phyloP scores from a whole-genome alignment of 2,797 vertebrate species.

The Botia almorhae region DNA sequence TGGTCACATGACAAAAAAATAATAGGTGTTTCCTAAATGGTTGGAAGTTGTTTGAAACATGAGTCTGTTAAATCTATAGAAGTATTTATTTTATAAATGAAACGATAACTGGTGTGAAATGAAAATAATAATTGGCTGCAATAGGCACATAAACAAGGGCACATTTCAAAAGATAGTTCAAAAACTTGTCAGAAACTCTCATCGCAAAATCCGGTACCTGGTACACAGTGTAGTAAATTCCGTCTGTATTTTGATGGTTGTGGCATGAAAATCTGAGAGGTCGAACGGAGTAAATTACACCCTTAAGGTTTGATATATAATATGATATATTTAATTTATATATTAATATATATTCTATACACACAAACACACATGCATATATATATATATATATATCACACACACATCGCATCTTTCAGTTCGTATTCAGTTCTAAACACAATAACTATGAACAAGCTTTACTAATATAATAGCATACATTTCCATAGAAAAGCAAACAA shows the following conservation, averaged over 20 bases:
- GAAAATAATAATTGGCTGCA: constrained; percentile 56
- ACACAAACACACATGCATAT: too few relatives aligned
- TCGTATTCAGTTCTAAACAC: too few relatives aligned
- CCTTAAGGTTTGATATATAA: background rate
- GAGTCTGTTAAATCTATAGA: background rate
- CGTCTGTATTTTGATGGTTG: background rate
- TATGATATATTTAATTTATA: background rate
- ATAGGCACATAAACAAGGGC: constrained; percentile 8
- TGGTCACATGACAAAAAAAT: constrained; percentile 35
- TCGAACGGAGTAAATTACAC: background rate
- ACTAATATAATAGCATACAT: background rate
- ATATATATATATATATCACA: too few relatives aligned
- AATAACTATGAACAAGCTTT: background rate
- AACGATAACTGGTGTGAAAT: constrained; percentile 76
- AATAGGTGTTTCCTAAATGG: constrained; percentile 40
- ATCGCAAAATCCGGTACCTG: background rate
- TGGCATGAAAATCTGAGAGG: background rate
- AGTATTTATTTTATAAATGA: constrained; percentile 62
- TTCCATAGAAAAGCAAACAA: too few relatives aligned
- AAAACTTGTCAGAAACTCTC: background rate
- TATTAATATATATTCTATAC: too few relatives aligned
- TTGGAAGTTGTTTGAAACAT: constrained; percentile 41
- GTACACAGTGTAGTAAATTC: background rate
- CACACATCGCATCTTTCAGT: too few relatives aligned
- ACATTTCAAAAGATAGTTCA: constrained; percentile 2